phyloP scores from a whole-genome alignment of 92 coral and sea anemone genomes.

The Parazoanthus swiftii region DNA sequence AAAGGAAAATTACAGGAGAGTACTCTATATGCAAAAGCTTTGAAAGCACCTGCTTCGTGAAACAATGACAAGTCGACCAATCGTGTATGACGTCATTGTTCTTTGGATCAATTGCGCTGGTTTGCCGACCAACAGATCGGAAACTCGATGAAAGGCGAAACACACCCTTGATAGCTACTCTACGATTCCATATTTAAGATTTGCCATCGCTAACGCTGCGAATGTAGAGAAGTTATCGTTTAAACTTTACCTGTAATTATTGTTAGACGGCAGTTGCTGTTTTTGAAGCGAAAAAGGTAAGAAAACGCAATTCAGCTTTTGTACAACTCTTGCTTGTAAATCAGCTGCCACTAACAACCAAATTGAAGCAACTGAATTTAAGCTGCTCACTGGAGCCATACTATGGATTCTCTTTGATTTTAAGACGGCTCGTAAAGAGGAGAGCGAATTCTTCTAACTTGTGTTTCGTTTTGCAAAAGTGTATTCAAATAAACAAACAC shows the following conservation, averaged over 20 bases:
- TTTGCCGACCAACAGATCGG: not conserved
- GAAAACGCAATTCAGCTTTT: not conserved
- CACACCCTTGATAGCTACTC: slow-evolving; percentile 2
- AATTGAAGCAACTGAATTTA: not conserved
- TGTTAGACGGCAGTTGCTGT: not conserved
- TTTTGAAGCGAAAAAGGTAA: not conserved
- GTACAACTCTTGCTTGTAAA: not conserved
- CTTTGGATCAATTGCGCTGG: slow-evolving; percentile 1
- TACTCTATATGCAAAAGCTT: not conserved
- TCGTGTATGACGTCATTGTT: slow-evolving; percentile 18
- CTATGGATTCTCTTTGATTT: not conserved
- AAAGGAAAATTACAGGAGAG: not conserved
- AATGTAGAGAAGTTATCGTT: not conserved
- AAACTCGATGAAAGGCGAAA: not conserved
- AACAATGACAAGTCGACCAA: slow-evolving; percentile 4
- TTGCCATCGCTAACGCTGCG: slow-evolving; percentile 1
- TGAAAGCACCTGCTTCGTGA: slow-evolving; percentile 20
- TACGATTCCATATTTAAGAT: not conserved
- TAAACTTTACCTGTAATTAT: not conserved
- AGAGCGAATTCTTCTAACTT: not conserved
- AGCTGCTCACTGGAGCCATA: not conserved
- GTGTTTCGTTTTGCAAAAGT: not conserved
- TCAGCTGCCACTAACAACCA: no score
- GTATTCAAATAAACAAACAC: not conserved
- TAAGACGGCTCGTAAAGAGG: not conserved